Evolutionary conservation across 2,888 invertebrate genomes (phyloP), one percentile per base, ranked within the genome.

Genomic region (Opisthograptis luteolata): DNA sequence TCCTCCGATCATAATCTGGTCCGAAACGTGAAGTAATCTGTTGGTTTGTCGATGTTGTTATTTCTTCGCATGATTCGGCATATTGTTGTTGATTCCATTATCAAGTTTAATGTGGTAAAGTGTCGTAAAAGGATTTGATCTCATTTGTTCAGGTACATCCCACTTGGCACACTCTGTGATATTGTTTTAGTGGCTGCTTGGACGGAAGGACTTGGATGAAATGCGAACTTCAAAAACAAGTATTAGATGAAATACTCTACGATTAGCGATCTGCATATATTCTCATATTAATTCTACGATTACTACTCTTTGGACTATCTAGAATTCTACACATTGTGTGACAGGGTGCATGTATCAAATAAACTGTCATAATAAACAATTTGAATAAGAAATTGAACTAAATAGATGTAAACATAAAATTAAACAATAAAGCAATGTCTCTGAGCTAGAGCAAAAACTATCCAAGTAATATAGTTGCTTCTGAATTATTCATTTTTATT

Each of bases 81-180:
- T 76, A 77, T 84, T 87, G 82, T 83, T 87, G 84, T 86, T 80
- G 75, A 74, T 73, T 81, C 84, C 80, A 76, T 79, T n/a, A n/a
- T 82, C 75, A 77, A 74, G 73, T 78, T 77, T 68, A 71, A 68
- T 81, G 77, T 76, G 74, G 72, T 77, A 72, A 71, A 73, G 75
- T 78, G 71, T 79, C 74, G 75, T 79, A 67, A 73, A 73, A 71
- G 69, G 66, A 68, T 71, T 68, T 68, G 64, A 75, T 76, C 71
- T 71, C 76, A 75, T 77, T 72, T 79, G 81, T 76, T 76, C 79
- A 81, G 87, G 84, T 85, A 86, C 86, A 85, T 83, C 77, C 79
- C 82, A 83, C 87, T 88, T 87, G 87, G 79, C 88, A 89, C 89
- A 88, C 87, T 87, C 74, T 88, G 88, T 88, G 88, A 75, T 83